Conservation (phyloP, 2,888 invertebrate species). For the Polymixis flavicincta region DNA sequence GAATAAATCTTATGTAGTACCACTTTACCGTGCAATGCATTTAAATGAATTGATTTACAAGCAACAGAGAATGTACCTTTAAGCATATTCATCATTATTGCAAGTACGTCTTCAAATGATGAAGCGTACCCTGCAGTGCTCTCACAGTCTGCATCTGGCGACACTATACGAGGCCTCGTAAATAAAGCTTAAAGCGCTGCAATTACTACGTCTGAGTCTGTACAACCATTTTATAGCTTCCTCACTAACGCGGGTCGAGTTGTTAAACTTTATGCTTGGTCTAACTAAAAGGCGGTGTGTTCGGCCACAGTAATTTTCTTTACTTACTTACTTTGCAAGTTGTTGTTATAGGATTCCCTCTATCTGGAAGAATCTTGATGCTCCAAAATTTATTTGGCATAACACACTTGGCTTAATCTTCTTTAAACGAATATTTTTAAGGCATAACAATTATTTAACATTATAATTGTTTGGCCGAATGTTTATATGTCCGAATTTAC, state of each 20-base stretch:
- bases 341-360: no score
- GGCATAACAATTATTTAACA: no score
- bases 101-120: slow-evolving; percentile 23
- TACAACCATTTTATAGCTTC: slow-evolving; percentile 56
- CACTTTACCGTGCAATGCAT: slow-evolving; percentile 40
- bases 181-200: slow-evolving; percentile 66
- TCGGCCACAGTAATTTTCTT: slow-evolving; percentile 33
- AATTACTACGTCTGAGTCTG: slow-evolving; percentile 63
- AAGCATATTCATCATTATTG: slow-evolving; percentile 38
- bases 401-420: no score
- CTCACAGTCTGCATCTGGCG: slow-evolving; percentile 50
- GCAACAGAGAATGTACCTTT: slow-evolving; percentile 10
- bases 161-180: slow-evolving; percentile 52
- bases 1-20: slow-evolving; percentile 33
- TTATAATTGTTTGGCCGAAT: no score
- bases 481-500: no score
- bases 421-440: neutral
- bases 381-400: no score
- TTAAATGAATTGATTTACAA: slow-evolving; percentile 48
- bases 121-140: slow-evolving; percentile 35
- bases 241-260: slow-evolving; percentile 54
- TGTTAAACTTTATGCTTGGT: slow-evolving; percentile 61
- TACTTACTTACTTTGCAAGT: slow-evolving; percentile 21
- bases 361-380: neutral
- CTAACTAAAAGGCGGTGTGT: slow-evolving; percentile 37